These are phyloP conservation scores for Rhamnusium bicolor DNA, from an alignment of 2,888 invertebrate species.

Conservation along the genomic window DNA sequence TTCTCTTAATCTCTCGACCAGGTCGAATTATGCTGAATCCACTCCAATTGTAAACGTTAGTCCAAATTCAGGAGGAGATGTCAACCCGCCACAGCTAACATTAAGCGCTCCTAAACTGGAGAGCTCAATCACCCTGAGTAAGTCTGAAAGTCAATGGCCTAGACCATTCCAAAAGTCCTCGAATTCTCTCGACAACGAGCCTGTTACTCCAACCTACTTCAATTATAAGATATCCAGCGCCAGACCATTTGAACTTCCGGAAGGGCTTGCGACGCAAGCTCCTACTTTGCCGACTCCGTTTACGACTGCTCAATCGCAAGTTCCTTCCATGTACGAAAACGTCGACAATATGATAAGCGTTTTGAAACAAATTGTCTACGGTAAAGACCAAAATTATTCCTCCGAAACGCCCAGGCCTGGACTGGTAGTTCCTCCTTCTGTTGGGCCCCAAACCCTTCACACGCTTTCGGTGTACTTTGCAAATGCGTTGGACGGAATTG, in stretches of 20 bases:
- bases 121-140: constrained; percentile 28
- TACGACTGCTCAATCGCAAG: constrained; percentile 64
- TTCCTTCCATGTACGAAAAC: constrained; percentile 75
- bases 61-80: background rate
- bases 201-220: constrained; percentile 49
- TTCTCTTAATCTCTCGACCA: background rate
- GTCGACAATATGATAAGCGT: constrained; percentile 81
- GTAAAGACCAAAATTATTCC: constrained; percentile 72
- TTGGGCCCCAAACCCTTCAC: constrained; percentile 84
- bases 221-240: constrained; percentile 64
- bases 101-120: background rate
- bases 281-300: constrained; percentile 60
- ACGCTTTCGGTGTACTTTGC: constrained; percentile 88
- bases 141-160: constrained; percentile 40
- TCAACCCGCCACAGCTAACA: background rate
- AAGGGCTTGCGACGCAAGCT: constrained; percentile 35
- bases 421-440: constrained; percentile 81
- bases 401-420: constrained; percentile 75
- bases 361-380: constrained; percentile 76
- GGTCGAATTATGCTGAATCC: constrained; percentile 15
- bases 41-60: background rate
- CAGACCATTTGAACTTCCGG: constrained; percentile 62
- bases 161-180: constrained; percentile 56
- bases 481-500: constrained; percentile 77
- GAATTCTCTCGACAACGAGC: constrained; percentile 19